Percentiles rank a stretch among this genome's conserved stretches.
phyloP scores from a whole-genome alignment of 2,888 invertebrate species.

The Brachyptera risi region DNA sequence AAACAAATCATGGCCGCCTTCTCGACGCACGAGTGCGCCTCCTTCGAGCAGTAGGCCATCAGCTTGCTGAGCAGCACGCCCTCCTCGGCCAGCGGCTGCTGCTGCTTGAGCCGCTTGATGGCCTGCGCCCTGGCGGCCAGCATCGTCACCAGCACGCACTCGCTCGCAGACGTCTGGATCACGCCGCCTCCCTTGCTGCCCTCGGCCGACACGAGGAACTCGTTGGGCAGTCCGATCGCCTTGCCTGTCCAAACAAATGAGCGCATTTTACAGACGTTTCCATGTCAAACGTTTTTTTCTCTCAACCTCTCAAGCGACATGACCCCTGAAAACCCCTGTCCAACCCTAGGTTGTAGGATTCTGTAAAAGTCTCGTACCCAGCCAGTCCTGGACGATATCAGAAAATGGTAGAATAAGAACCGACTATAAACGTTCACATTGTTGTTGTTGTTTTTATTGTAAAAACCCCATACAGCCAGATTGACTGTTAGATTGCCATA shows the following conservation, averaged over 20 bases:
- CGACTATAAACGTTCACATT: too few relatives aligned
- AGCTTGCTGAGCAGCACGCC: constrained; percentile 85
- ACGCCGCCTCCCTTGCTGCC: constrained; percentile 91
- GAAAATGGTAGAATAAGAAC: too few relatives aligned
- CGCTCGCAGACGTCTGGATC: constrained; percentile 93
- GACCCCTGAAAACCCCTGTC: too few relatives aligned
- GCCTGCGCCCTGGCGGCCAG: constrained; percentile 88
- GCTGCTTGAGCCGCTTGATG: constrained; percentile 77
- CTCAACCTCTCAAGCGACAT: constrained; percentile 12
- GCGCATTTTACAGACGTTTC: too few relatives aligned
- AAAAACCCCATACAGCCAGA: too few relatives aligned
- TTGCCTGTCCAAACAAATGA: constrained; percentile 57
- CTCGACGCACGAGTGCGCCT: constrained; percentile 89
- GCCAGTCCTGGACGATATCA: too few relatives aligned
- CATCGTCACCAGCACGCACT: constrained; percentile 89
- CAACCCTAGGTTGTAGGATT: too few relatives aligned
- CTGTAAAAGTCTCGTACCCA: neutral
- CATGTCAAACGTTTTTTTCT: too few relatives aligned
- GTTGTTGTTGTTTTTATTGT: too few relatives aligned
- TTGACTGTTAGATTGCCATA: too few relatives aligned
- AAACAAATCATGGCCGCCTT: constrained; percentile 93
- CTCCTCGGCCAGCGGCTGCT: constrained; percentile 84
- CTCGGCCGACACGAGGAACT: constrained; percentile 78
- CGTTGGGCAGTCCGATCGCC: constrained; percentile 87
- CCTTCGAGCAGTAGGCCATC: constrained; percentile 88